Percentiles rank a stretch among this genome's conserved stretches.
Conservation (phyloP, 2,797 vertebrate species). For the Acrossocheilus wenchowensis region DNA sequence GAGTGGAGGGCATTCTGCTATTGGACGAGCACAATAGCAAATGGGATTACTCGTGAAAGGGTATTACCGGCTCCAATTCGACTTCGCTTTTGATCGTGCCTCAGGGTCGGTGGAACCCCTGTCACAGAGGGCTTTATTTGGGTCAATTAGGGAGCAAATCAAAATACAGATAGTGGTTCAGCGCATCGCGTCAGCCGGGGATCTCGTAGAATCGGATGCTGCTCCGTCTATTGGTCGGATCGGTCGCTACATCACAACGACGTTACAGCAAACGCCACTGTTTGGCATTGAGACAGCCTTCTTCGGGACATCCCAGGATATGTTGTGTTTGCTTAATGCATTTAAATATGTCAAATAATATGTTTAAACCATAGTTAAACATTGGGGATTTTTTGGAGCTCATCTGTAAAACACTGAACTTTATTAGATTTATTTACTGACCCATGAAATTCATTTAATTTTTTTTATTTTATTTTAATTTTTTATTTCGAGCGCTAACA, state of each 20-base stretch:
- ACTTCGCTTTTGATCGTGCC: slow-evolving; percentile 65
- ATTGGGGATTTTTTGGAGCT: neutral
- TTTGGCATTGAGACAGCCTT: neutral
- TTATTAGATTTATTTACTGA: slow-evolving; percentile 39
- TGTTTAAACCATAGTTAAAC: neutral
- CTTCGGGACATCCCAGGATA: slow-evolving; percentile 21
- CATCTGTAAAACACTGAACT: neutral
- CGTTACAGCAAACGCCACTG: slow-evolving; percentile 26
- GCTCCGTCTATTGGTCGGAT: slow-evolving; percentile 65
- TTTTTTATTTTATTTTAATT: no score
- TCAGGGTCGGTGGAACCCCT: slow-evolving; percentile 73
- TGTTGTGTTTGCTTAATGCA: neutral
- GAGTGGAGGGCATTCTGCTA: slow-evolving; percentile 72
- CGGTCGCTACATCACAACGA: slow-evolving; percentile 48
- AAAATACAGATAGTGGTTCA: slow-evolving; percentile 70
- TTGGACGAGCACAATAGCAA: slow-evolving; percentile 78
- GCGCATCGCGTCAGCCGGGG: slow-evolving; percentile 45
- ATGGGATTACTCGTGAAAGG: slow-evolving; percentile 73
- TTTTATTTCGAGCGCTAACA: slow-evolving; percentile 20
- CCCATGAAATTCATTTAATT: slow-evolving; percentile 28
- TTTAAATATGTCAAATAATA: neutral
- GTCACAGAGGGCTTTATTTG: slow-evolving; percentile 80
- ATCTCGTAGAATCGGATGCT: slow-evolving; percentile 40
- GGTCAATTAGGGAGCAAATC: slow-evolving; percentile 87
- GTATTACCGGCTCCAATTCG: slow-evolving; percentile 60